Conservation (phyloP, 2,797 vertebrate species). For the Tapirus indicus region DNA sequence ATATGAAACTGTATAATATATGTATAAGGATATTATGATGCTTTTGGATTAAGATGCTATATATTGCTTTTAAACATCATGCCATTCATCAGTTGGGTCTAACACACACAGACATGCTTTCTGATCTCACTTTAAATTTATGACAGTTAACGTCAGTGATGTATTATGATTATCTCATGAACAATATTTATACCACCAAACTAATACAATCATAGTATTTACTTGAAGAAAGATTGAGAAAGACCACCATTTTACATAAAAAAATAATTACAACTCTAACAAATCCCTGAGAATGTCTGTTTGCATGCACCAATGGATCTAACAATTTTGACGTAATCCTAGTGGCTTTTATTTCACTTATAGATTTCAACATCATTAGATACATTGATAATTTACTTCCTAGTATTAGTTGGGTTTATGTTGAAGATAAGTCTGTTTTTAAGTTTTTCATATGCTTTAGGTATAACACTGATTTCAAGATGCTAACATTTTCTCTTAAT, state of each 20-base stretch:
- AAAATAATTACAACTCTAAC: slow-evolving; percentile 33
- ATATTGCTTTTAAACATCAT: slow-evolving; percentile 33
- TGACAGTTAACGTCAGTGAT: slow-evolving; percentile 23
- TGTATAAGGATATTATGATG: not conserved
- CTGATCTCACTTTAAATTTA: slow-evolving; percentile 27
- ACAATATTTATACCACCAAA: slow-evolving; percentile 21
- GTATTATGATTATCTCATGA: slow-evolving; percentile 13
- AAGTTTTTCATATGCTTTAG: slow-evolving; percentile 50
- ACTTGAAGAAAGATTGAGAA: slow-evolving; percentile 24
- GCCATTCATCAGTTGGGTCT: not conserved
- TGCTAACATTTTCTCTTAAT: slow-evolving; percentile 63
- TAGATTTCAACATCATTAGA: slow-evolving; percentile 12
- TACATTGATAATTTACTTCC: slow-evolving; percentile 15
- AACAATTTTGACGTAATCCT: slow-evolving; percentile 38
- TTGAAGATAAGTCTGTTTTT: slow-evolving; percentile 49
- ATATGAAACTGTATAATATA: not conserved
- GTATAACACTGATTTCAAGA: slow-evolving; percentile 14
- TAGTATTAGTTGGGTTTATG: slow-evolving; percentile 50
- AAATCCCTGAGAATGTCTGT: slow-evolving; percentile 36
- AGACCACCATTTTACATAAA: slow-evolving; percentile 30
- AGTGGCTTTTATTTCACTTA: slow-evolving; percentile 43
- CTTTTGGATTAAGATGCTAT: not conserved
- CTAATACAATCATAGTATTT: not conserved
- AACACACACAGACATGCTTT: not conserved
- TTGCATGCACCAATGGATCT: not conserved